phyloP scores from a whole-genome alignment of 2,888 invertebrate genomes.

The Spatulosminthurus flaviceps region DNA sequence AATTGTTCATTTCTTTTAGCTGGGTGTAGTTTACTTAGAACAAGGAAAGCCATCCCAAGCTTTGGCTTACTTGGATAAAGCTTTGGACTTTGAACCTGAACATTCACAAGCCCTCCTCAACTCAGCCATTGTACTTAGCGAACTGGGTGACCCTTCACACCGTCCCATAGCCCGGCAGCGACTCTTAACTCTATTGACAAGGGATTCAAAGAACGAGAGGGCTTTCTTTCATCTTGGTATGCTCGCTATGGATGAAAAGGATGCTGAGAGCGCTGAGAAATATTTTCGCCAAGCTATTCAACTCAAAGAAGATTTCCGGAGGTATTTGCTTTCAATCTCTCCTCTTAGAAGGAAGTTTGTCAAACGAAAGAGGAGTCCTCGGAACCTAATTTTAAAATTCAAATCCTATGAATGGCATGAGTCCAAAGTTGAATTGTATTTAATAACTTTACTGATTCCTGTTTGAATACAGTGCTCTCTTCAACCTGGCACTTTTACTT shows the following conservation, averaged over 20 bases:
- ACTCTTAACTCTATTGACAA: slow-evolving; percentile 80
- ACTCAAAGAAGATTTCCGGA: slow-evolving; percentile 66
- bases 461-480: slow-evolving; percentile 80
- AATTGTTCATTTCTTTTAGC: slow-evolving; percentile 68
- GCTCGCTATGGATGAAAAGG: slow-evolving; percentile 95
- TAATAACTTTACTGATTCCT: neutral
- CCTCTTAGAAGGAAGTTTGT: no score
- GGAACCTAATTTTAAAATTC: neutral
- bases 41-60: slow-evolving; percentile 92
- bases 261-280: slow-evolving; percentile 86
- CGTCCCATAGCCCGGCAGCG: slow-evolving; percentile 75
- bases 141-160: slow-evolving; percentile 64
- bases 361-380: no score
- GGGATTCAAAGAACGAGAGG: slow-evolving; percentile 82
- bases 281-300: slow-evolving; percentile 91
- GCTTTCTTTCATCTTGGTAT: slow-evolving; percentile 96
- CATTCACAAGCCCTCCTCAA: slow-evolving; percentile 94
- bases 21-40: slow-evolving; percentile 93
- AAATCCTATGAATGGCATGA: neutral
- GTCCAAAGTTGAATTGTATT: slow-evolving; percentile 65
- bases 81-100: slow-evolving; percentile 89
- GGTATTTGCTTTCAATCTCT: slow-evolving; percentile 44
- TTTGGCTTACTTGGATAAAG: slow-evolving; percentile 89
- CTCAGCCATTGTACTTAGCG: slow-evolving; percentile 87
- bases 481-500: slow-evolving; percentile 88